Evolutionary conservation across 2,888 invertebrate genomes (phyloP), one percentile per base, ranked within the genome.

Genomic region (Conistra vaccinii): DNA sequence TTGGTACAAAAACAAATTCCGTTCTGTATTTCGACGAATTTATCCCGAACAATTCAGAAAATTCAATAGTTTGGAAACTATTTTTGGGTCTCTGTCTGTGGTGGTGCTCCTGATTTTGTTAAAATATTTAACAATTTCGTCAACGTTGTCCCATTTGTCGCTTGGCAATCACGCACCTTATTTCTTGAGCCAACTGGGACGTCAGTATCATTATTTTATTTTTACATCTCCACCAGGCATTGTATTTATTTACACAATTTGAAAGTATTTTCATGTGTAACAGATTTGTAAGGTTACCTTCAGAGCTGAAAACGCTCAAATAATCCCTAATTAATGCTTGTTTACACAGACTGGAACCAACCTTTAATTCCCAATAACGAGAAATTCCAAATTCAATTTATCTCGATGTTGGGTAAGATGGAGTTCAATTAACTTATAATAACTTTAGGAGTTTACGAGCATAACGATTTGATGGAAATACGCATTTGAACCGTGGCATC

Each of bases 351-450:
- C 79, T 82, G 77, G 73, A 79, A 85, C 81, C 57, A 70, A 78
- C 69, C 68, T 78, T 79, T 78, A 84, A 89, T 84, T 86, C 85
- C 82, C 84, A 88, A 89, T 89, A 89, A 88, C 81, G 73, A 77
- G 84, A 77, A 85, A 86, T 83, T 88, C 76, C 69, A 88, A 89
- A 89, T 89, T 86, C 73, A 89, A 89, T 88, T 89, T 88, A 86
- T 73, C 78, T 80, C 83, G 84, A 85, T 85, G 78, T 84, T 85
- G 78, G 69, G 75, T 75, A 70, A 89, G 89, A 88, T 88, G 81
- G 84, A 81, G 89, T 89, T 86, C 87, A 89, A 90, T 90, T 90
- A 90, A 87, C 85, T 85, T 87, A 81, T 88, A 89, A 89, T 86
- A 88, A 84, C 85, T 87, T 84, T 79, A 73, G 76, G 81, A 85